Evolutionary conservation across 1,140 invertebrate species (phyloP).

Genomic region (Thereuonema tuberculata): DNA sequence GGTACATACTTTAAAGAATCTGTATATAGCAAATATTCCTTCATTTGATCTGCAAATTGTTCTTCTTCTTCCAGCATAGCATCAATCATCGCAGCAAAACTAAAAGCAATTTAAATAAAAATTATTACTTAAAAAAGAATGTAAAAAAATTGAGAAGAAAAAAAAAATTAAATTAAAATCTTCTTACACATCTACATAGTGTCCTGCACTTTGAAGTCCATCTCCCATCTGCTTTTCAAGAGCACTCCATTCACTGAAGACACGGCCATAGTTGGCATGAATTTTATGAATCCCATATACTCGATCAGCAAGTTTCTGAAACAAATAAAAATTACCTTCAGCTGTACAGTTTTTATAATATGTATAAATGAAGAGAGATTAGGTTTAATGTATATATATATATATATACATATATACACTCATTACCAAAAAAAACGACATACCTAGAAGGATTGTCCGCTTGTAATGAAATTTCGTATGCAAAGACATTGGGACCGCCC

Average conservation of each 20-base stretch:
- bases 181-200: slow-evolving; percentile 63
- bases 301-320: slow-evolving; percentile 49
- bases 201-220: slow-evolving; percentile 49
- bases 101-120: neutral
- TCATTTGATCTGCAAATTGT: slow-evolving; percentile 64
- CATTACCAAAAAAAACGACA: too few species aligned
- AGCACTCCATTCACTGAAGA: slow-evolving; percentile 74
- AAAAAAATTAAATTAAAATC: too few species aligned
- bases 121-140: neutral
- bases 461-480: too few species aligned
- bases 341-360: too few species aligned
- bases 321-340: too few species aligned
- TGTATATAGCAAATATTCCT: slow-evolving; percentile 66
- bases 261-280: slow-evolving; percentile 62
- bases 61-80: slow-evolving; percentile 65
- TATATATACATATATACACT: too few species aligned
- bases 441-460: too few species aligned
- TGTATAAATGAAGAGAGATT: too few species aligned
- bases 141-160: neutral
- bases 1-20: slow-evolving; percentile 44
- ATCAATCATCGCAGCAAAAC: slow-evolving; percentile 39
- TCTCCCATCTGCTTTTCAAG: slow-evolving; percentile 71
- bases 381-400: too few species aligned
- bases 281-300: slow-evolving; percentile 65
- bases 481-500: too few species aligned